Base-by-base conservation (phyloP, 2,113 vertebrate genomes). In the Sander vitreus region DNA sequence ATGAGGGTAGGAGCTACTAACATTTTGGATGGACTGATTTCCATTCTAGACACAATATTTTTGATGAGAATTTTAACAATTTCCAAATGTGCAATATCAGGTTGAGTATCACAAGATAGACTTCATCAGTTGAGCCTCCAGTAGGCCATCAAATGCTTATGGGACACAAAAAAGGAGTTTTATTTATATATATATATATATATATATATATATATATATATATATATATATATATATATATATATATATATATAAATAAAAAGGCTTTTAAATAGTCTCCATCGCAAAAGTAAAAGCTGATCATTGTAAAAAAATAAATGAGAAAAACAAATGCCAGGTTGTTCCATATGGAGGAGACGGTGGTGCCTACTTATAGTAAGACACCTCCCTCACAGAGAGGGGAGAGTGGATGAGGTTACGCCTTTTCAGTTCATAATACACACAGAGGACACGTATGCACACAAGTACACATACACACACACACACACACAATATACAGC, bases 341-440 rank as follows among this genome's bases (percentile, higher is more conserved):
- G 47, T 60, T 84, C 51, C n/a, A 74, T 79, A 27, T 48, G 51
- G 69, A 47, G 64, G 55, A 57, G 36, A 48, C 30, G 76, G 58
- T 16, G 16, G 54, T 39, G 25, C 55, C 16, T 67, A 47, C 36
- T 51, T 16, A n/a, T 43, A 36, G 72, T 57, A 51, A 65, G 33
- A 74, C 67, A 59, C 57, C 36, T 39, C 67, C 75, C 58, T 73
- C 73, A 54, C n/a, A 65, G 33, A 47, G 11, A 63, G 45, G 47
- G 63, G 77, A 53, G 63, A 71, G 25, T 54, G 30, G 71, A 79
- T 79, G 64, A 90, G 58, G 60, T 92, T 73, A 83, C 48, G 59
- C 55, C 55, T 47, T 27, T 45, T 64, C 14, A 73, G 68, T 72
- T 45, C 9, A 80, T 73, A 57, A 85, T 45, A 48, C 60, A 68